Evolutionary conservation across 2,797 vertebrate genomes (phyloP), one percentile per base, ranked within the genome.

Genomic region (Lepidocolaptes lacrymiger): DNA sequence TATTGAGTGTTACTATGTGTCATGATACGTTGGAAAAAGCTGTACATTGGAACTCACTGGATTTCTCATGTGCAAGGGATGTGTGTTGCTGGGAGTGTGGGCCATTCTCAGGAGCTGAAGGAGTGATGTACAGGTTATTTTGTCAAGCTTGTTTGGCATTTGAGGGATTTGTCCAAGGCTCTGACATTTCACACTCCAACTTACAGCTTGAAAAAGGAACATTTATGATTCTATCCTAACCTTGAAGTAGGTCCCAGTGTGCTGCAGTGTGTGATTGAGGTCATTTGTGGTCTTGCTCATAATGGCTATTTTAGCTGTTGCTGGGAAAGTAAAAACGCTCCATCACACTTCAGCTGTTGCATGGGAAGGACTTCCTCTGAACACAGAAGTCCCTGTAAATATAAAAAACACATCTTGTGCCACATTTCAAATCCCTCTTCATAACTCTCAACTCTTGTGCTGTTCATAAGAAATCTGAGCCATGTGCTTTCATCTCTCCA

Each of bases 361-460:
- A 2, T 89, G 39, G 85, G 52, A 90, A 37, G 52, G 36, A 7
- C 48, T 89, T 9, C 14, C 7, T 67, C 66, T 56, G 51, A 92
- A 58, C 30, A 24, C 20, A 73, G 51, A 91, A 94, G 74, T 76
- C 43, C 51, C 43, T 76, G 58, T 69, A 93, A 90, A 84, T 76
- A 84, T 23, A 15, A 5, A 86, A 91, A 76, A 12, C 6, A 1
- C 23, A 15, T 86, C 44, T 86, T 3, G 4, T 64, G 51, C 32
- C 36, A 52, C 9, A 7, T 66, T 82, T 81, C 26, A 79, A 43
- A 54, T 79, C 30, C 18, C 74, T 82, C 43, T 26, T 62, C 8
- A 4, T 46, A 68, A 66, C 68, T 84, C 39, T 10, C 11, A 30
- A 8, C 44, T 37, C 18, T 82, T 17, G 21, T 77, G 21, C 32